phyloP scores from a whole-genome alignment of 2,888 invertebrate genomes.

The Chymomyza fuscimana region DNA sequence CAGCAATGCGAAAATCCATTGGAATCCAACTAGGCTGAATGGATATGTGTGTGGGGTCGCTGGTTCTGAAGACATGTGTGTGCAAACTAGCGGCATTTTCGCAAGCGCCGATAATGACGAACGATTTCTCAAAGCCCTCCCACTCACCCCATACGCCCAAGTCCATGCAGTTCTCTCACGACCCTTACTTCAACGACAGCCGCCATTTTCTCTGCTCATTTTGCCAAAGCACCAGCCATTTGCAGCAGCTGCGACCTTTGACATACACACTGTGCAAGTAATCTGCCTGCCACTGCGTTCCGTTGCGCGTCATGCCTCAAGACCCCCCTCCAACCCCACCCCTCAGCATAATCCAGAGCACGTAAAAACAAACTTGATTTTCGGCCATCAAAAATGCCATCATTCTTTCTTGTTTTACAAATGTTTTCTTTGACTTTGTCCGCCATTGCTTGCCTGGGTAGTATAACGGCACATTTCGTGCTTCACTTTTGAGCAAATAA shows the following conservation, averaged over 20 bases:
- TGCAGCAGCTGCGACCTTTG: constrained; percentile 74
- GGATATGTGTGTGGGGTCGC: neutral
- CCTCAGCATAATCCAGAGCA: constrained; percentile 30
- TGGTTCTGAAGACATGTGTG: constrained; percentile 43
- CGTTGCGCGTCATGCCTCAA: neutral
- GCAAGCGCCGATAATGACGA: constrained; percentile 73
- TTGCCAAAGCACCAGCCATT: constrained; percentile 72
- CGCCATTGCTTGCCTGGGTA: too few relatives aligned
- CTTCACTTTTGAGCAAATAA: constrained; percentile 32
- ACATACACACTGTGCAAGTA: constrained; percentile 49
- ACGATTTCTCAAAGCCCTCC: constrained; percentile 67
- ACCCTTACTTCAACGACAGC: neutral
- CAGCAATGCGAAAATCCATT: constrained; percentile 12
- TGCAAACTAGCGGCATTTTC: constrained; percentile 59
- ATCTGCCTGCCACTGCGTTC: constrained; percentile 1
- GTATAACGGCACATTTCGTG: constrained; percentile 3
- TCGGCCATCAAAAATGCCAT: constrained; percentile 73
- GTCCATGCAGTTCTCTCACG: neutral
- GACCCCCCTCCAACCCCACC: neutral
- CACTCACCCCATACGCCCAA: neutral
- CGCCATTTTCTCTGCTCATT: constrained; percentile 45
- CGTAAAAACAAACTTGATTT: constrained; percentile 75
- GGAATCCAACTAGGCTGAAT: neutral
- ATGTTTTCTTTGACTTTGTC: constrained; percentile 64
- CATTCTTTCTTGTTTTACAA: constrained; percentile 67